phyloP scores from a whole-genome alignment of 1,140 invertebrate genomes.

The Diuraphis noxia region DNA sequence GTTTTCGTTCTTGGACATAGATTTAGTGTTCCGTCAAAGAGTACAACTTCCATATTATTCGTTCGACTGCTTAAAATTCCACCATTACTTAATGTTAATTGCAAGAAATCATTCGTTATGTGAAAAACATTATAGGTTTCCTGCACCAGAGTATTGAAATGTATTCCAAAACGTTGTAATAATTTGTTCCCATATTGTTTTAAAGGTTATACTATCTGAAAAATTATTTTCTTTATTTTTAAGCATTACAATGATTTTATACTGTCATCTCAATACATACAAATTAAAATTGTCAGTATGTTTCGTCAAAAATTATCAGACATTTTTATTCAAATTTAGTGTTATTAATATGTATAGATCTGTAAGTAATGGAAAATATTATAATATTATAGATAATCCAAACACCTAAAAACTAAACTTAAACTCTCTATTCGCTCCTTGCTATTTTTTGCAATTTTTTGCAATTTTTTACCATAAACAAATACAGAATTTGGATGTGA shows the following conservation, averaged over 20 bases:
- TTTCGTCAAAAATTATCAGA: no score
- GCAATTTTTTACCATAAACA: not conserved
- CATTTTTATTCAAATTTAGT: no score
- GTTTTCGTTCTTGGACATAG: not conserved
- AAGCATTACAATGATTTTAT: not conserved
- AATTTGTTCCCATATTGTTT: no score
- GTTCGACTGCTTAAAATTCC: not conserved
- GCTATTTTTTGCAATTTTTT: not conserved
- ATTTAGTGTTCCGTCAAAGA: not conserved
- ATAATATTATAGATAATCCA: not conserved
- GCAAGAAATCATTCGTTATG: not conserved
- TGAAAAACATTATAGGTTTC: not conserved
- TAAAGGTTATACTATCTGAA: no score
- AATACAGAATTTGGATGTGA: not conserved
- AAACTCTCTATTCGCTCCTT: no score
- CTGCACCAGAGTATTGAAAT: not conserved
- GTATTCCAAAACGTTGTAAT: no score
- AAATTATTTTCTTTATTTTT: not conserved
- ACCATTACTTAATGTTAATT: not conserved
- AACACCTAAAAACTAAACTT: not conserved
- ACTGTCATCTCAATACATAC: not conserved
- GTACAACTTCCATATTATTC: no score
- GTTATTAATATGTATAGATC: not conserved
- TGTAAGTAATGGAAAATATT: not conserved
- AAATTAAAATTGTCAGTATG: no score